Base-by-base conservation (phyloP, 53 echinoderm and acorn worm genomes). In the Arbacia lixula region DNA sequence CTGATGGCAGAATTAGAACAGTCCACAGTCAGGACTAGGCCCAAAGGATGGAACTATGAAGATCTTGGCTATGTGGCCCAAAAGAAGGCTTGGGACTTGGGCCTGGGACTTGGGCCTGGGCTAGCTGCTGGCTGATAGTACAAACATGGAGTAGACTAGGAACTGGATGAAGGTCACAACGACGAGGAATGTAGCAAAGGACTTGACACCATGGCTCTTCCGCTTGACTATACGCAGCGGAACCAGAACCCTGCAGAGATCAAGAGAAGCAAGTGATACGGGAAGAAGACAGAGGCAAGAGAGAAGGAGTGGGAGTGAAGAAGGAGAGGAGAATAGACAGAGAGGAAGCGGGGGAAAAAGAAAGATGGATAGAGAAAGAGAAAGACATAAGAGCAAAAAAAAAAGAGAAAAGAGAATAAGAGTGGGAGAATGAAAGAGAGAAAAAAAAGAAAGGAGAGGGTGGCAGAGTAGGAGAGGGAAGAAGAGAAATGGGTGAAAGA, bases 201-300 rank as follows among this genome's bases (percentile, higher is more conserved):
- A 91, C 49, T 93, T 94, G 84, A 96, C 87, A 16, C 96, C 96
- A 9, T 87, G 85, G 39, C 93, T 93, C 79, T 94, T 85, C 36
- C 96, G 84, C 42, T 96, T 96, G 60, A 96, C 93, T 64, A 96
- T 84, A 8, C 91, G 91, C 19, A 96, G 94, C 16, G 96, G 96
- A 43, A 96, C 96, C 56, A 96, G 84, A 36, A 96, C 91, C 69
- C 96, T 96, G 93, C 21, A 39, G 5, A 63, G 34, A 41, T 19
- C 6, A 60, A 4, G 3, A 66, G n/a, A 20, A 72, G 26, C 55
- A 55, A 39, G 6, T 58, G 30, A 38, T 22, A 22, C 17, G 8
- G 55, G 25, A 37, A 40, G 50, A n/a, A 60, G 53, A 28, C 6
- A 43, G 6, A 39, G 12, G 51, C 24, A 55, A 22, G 36, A 35